Base-by-base conservation (phyloP, 53 echinoderm and acorn worm genomes). In the Echinometra lucunter region DNA sequence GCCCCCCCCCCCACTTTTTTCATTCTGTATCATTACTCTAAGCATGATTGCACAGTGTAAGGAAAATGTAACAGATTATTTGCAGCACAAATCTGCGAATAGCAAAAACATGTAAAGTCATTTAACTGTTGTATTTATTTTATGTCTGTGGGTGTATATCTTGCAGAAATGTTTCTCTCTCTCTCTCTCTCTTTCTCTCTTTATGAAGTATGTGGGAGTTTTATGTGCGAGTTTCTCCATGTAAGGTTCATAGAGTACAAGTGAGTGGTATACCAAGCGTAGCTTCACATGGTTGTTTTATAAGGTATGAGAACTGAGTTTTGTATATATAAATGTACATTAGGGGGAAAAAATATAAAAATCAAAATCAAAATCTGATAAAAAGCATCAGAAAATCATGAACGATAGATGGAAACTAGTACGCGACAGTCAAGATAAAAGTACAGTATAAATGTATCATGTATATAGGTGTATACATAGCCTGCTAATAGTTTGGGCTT, bases 281-380 rank as follows among this genome's bases (percentile, higher is more conserved):
- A 7, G 92, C 92, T 44, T 67, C 92, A 25, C 92, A 70, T 70
- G 92, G 92, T 27, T 92, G 92, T 45, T 92, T 92, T 15, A 92
- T 92, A 44, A 92, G 92, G 92, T 92, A 44, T 44, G 83, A 82
- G 21, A 82, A 21, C 16, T 15, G 34, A 78, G 9, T 27, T n/a
- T n/a, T n/a, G n/a, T n/a, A n/a, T n/a, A n/a, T n/a, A 47, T 47
- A 47, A 1, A 53, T 53, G 13, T 11, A 53, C 53, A 53, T 9
- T 53, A 13, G 53, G 53, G n/a, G n/a, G n/a, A n/a, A n/a, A n/a
- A n/a, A n/a, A n/a, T n/a, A n/a, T n/a, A n/a, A n/a, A n/a, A n/a
- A n/a, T n/a, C n/a, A n/a, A n/a, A n/a, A n/a, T n/a, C n/a, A n/a
- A n/a, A n/a, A n/a, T n/a, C n/a, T n/a, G n/a, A n/a, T n/a, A n/a